A percentile compares a stretch with the other conserved stretches of the same genome.
These are phyloP conservation scores for Hippoglossus stenolepis DNA, from an alignment of 2,113 vertebrate genomes.

Conservation along the genomic window DNA sequence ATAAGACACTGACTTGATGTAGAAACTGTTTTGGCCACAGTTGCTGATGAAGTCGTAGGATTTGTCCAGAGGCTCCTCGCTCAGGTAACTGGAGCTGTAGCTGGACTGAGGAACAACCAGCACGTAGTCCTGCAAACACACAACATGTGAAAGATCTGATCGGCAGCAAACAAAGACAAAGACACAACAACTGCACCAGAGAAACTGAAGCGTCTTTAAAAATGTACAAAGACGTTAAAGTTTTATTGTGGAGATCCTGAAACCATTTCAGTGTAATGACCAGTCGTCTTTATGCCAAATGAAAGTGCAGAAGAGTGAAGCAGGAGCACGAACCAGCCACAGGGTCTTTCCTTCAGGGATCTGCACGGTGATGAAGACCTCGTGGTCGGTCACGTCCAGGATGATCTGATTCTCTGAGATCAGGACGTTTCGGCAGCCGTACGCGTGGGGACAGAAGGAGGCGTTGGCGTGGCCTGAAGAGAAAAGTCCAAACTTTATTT, in stretches of 20 bases:
- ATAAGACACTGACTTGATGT: slow-evolving; percentile 85
- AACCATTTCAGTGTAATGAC: too few species aligned
- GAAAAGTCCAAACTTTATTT: not conserved
- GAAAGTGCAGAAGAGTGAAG: not conserved
- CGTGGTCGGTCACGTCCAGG: slow-evolving; percentile 90
- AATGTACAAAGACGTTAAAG: too few species aligned
- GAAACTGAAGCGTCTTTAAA: too few species aligned
- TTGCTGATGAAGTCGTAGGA: slow-evolving; percentile 97
- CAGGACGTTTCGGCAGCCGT: slow-evolving; percentile 90
- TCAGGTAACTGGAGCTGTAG: slow-evolving; percentile 89
- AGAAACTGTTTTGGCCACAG: slow-evolving; percentile 92
- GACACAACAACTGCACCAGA: too few species aligned
- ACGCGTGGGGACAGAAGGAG: slow-evolving; percentile 93
- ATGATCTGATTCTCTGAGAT: slow-evolving; percentile 89
- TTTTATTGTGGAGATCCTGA: too few species aligned
- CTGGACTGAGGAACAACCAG: slow-evolving; percentile 90
- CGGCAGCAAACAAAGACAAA: too few species aligned
- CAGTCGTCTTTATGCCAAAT: not conserved
- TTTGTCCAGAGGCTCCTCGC: slow-evolving; percentile 92
- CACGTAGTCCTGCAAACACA: slow-evolving; percentile 87
- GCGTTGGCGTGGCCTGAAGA: slow-evolving; percentile 88
- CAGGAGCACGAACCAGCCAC: slow-evolving; percentile 88
- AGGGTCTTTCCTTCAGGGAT: slow-evolving; percentile 88
- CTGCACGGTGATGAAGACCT: slow-evolving; percentile 88
- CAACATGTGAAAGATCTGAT: too few species aligned